Conservation (phyloP, 2,113 vertebrate genomes). For the human (Homo sapiens) region DNA sequence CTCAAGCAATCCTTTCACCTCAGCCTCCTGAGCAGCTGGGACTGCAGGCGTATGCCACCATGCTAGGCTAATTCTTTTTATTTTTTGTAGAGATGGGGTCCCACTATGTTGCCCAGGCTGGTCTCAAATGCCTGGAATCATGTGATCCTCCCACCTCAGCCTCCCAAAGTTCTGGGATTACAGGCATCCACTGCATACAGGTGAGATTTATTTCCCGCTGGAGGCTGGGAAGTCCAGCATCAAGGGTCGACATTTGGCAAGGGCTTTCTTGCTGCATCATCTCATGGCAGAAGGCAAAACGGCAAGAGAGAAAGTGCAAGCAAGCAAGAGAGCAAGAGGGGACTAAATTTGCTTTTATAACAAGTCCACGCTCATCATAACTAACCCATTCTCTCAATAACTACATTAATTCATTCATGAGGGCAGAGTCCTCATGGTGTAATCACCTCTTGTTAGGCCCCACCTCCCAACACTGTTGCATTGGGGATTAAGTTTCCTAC, state of each 20-base stretch:
- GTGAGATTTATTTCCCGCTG: not conserved
- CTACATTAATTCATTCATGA: not conserved
- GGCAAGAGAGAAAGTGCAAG: not conserved
- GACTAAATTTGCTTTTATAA: not conserved
- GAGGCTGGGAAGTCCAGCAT: not conserved
- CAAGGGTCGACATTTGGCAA: not conserved
- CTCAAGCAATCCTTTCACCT: too few relatives aligned
- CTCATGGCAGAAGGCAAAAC: not conserved
- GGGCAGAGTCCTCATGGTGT: not conserved
- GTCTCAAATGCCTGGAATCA: too few relatives aligned
- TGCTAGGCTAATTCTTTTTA: too few relatives aligned
- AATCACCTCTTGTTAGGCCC: not conserved
- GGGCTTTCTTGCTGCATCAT: not conserved
- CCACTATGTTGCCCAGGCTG: too few relatives aligned
- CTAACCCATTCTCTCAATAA: not conserved
- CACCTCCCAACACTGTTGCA: not conserved
- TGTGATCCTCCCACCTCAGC: too few relatives aligned
- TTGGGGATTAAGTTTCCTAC: not conserved
- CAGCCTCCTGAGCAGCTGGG: too few relatives aligned
- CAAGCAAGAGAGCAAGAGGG: not conserved
- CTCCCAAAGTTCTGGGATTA: too few relatives aligned
- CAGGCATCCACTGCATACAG: too few relatives aligned
- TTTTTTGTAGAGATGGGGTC: too few relatives aligned
- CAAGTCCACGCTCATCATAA: not conserved
- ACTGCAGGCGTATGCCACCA: too few relatives aligned